Evolutionary conservation across 2,888 invertebrate genomes (phyloP), one percentile per base, ranked within the genome.

Genomic region (Liposcelis brunnea): DNA sequence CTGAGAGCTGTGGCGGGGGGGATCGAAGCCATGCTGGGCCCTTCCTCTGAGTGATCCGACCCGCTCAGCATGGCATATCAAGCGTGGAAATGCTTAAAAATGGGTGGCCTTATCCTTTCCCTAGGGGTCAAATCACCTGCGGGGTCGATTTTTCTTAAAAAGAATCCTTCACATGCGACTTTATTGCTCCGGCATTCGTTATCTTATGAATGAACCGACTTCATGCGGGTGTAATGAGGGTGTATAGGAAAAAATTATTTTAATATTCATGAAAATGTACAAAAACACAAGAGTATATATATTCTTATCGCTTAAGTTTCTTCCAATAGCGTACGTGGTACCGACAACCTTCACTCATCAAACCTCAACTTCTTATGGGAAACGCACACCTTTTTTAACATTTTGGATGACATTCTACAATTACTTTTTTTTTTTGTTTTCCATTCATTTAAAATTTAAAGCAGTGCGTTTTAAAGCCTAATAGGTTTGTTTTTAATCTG

Each of bases 41-140:
- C 49, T 49, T 49, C 49, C 50, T 49, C 49, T 49, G 46, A 47
- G 48, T 47, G 48, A 47, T 44, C 50, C 43, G 48, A 46, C 34
- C 42, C 42, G 42, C 18, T 26, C 48, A 45, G 45, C 38, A 42
- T 40, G 42, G 32, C 45, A 33, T 45, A 45, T 48, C 49, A 48
- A 48, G 48, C 49, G 49, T 49, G 49, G 50, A 50, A 50, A 50
- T 50, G 47, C 49, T 47, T 45, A 50, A 50, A 50, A 50, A 50
- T 49, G 47, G 49, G 49, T 46, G 49, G 49, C 49, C 49, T 45
- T 43, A 44, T 49, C 49, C 47, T 45, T 42, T 42, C 26, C 47
- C 21, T 38, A 16, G 31, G 46, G 46, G 40, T 40, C 40, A 40
- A 40, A 21, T 19, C 40, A 40, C 40, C 40, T 40, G 40, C 40